Conservation (phyloP, 2,888 invertebrate species). For the Tanytarsus gracilentus region DNA sequence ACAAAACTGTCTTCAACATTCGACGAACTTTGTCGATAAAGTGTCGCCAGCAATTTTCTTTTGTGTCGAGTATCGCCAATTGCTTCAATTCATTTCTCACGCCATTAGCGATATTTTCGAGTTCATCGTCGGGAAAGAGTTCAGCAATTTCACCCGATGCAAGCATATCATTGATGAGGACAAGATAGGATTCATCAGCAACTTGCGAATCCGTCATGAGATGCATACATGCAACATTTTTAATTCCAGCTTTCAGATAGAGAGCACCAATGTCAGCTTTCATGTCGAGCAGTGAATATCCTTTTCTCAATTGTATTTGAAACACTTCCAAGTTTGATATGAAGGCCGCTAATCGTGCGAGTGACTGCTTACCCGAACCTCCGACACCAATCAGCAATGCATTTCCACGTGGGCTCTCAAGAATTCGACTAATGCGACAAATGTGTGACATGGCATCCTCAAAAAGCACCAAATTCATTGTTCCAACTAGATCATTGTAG, state of each 20-base stretch:
- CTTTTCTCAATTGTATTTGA: conserved; percentile 84
- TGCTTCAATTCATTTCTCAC: conserved; percentile 76
- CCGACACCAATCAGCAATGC: conserved; percentile 92
- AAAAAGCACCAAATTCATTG: conserved; percentile 95
- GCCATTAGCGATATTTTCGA: conserved; percentile 86
- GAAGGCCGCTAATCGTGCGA: conserved; percentile 85
- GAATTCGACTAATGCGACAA: conserved; percentile 82
- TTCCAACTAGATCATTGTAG: conserved; percentile 91
- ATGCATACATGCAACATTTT: conserved; percentile 90
- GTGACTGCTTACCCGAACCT: conserved; percentile 90
- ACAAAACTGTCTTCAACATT: conserved; percentile 84
- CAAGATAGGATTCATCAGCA: conserved; percentile 88
- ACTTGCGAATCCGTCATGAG: conserved; percentile 97
- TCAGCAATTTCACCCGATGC: conserved; percentile 95
- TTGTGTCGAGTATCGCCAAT: conserved; percentile 79
- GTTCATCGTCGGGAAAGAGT: conserved; percentile 90
- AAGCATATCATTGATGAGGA: conserved; percentile 88
- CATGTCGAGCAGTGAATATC: conserved; percentile 75
- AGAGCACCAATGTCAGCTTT: conserved; percentile 77
- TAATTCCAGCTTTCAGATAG: conserved; percentile 85
- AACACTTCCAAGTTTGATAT: conserved; percentile 90
- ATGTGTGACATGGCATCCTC: conserved; percentile 98
- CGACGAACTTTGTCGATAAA: conserved; percentile 90
- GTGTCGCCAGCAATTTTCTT: conserved; percentile 96
- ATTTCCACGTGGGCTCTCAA: conserved; percentile 91